Conservation (phyloP, 1,140 invertebrate species). For the Lerema accius region DNA sequence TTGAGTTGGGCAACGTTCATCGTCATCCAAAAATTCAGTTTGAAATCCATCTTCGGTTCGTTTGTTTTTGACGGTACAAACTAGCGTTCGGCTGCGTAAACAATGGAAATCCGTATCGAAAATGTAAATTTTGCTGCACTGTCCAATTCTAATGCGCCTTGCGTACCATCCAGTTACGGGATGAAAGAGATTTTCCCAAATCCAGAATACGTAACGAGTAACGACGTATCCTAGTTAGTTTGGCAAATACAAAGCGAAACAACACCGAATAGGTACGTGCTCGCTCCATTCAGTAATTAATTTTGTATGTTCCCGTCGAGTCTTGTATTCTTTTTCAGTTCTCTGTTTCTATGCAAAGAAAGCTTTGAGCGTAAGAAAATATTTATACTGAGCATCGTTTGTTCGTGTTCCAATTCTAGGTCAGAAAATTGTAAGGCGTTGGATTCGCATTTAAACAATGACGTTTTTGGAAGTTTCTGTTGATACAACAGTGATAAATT, state of each 20-base stretch:
- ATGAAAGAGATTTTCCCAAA: conserved; percentile 22
- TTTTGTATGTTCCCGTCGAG: conserved; percentile 28
- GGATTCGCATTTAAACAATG: conserved; percentile 1
- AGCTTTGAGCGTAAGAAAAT: conserved; percentile 25
- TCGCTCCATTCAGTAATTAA: conserved; percentile 32
- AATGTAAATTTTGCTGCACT: conserved; percentile 39
- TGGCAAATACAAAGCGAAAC: conserved; percentile 31
- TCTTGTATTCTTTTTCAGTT: conserved; percentile 24
- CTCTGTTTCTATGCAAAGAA: conserved; percentile 20
- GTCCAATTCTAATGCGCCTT: conserved; percentile 35
- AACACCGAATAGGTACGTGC: conserved; percentile 5
- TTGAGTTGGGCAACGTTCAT: conserved; percentile 37
- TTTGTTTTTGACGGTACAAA: conserved; percentile 28
- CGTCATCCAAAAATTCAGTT: conserved; percentile 34
- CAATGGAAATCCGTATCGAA: conserved; percentile 38
- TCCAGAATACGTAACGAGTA: conserved; percentile 32
- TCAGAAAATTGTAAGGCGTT: conserved; percentile 11
- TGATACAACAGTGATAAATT: too few relatives aligned
- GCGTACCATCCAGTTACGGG: conserved; percentile 23
- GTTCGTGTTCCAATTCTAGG: conserved; percentile 12
- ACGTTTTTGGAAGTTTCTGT: background rate
- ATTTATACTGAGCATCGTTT: conserved; percentile 23
- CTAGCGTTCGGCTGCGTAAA: conserved; percentile 35
- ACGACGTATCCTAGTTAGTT: conserved; percentile 28
- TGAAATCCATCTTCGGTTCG: conserved; percentile 33